Base-by-base conservation (phyloP, 2,888 invertebrate species). In the Agonopterix alstromeriana region DNA sequence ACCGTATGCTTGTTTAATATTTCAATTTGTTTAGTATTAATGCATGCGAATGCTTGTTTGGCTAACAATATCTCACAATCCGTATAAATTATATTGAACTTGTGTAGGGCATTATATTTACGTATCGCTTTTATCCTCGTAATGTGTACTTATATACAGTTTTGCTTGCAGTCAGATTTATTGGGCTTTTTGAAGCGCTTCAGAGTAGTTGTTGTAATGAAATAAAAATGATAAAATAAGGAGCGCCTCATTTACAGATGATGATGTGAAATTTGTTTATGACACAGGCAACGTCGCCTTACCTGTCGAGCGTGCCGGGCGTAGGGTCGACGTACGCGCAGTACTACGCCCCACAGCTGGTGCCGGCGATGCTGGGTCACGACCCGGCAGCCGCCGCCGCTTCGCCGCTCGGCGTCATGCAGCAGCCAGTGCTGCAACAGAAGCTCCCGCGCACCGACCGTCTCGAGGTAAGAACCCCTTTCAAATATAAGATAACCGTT, bases 401-500 rank as follows among this genome's bases (percentile, higher is more conserved):
- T 70, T 95, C 95, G 74, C 95, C 95, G 62, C 91, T 96, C 67
- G 95, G 95, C 93, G 84, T 95, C 92, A 84, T 96, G 95, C 91
- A 94, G 93, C 82, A 95, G 92, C 84, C 95, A 90, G 90, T 96
- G 94, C 82, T 95, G 94, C 89, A 97, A 90, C 97, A 97, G 91
- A 97, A 98, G 91, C 92, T 97, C 92, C 95, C 96, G 70, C 94
- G 97, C 89, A 94, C 97, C 82, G 97, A 97, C 90, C 93, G 98
- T 91, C 93, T 98, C 90, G 97, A 98, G 97, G 98, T 97, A 92
- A 93, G 94, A 54, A 51, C 51, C 44, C 53, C 42, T 70, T 70
- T 27, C 49, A 66, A 72, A 73, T 69, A 68, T 71, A 73, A 65
- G 64, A 5, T 17, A 36, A 27, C 27, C 5, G 7, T 27, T 17